Evolutionary conservation across 2,797 vertebrate genomes (phyloP).

Genomic region (Neoniphon sammara): DNA sequence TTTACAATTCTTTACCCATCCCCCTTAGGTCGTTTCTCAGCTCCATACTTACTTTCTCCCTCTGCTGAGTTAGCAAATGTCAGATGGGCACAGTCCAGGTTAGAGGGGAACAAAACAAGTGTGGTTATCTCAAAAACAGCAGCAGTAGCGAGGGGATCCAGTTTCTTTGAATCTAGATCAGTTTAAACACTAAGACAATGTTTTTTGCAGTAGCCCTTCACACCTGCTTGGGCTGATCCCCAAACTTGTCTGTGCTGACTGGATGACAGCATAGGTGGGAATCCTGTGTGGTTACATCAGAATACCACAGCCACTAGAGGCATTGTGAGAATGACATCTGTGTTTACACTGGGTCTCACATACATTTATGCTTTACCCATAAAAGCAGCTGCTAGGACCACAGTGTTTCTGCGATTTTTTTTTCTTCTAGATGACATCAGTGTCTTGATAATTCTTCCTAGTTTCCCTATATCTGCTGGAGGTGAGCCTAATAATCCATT

Average conservation of each 20-base stretch:
- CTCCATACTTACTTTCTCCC: slow-evolving; percentile 70
- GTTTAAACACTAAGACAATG: slow-evolving; percentile 3
- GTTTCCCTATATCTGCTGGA: slow-evolving; percentile 11
- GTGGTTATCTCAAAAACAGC: slow-evolving; percentile 49
- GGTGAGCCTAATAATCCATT: slow-evolving; percentile 40
- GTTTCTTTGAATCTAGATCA: neutral
- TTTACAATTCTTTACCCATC: slow-evolving; percentile 14
- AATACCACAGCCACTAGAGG: neutral
- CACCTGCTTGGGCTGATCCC: neutral
- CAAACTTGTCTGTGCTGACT: neutral
- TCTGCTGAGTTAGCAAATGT: slow-evolving; percentile 64
- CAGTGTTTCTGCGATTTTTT: slow-evolving; percentile 52
- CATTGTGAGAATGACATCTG: neutral
- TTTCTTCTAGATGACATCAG: slow-evolving; percentile 22
- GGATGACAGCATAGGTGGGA: slow-evolving; percentile 4
- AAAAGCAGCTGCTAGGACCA: slow-evolving; percentile 37
- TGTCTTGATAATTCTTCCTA: slow-evolving; percentile 16
- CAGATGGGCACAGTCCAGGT: slow-evolving; percentile 53
- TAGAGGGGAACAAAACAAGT: slow-evolving; percentile 65
- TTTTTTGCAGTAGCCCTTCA: neutral
- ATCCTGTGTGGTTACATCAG: slow-evolving; percentile 6
- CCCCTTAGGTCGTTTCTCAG: neutral
- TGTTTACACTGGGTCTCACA: slow-evolving; percentile 5
- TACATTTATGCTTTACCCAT: neutral
- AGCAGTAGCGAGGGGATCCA: slow-evolving; percentile 5